Conservation (phyloP, 2,888 invertebrate species). For the Drosophila borealis region DNA sequence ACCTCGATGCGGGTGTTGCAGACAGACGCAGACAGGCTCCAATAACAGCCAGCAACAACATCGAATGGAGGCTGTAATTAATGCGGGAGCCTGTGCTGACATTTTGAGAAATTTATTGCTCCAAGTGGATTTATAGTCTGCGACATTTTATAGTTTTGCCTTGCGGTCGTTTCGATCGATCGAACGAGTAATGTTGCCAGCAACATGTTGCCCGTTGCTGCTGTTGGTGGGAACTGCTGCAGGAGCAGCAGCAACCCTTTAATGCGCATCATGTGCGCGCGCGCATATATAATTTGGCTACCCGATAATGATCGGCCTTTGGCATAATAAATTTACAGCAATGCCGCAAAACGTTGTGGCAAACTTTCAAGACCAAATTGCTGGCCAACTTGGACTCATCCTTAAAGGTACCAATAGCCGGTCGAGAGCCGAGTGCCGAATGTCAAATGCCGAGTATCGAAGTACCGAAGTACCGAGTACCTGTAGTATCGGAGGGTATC, state of each 20-base stretch:
- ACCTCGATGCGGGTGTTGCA: constrained; percentile 75
- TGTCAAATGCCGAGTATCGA: constrained; percentile 4
- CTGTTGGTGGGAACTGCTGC: constrained; percentile 34
- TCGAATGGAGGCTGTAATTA: constrained; percentile 76
- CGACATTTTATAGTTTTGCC: constrained; percentile 80
- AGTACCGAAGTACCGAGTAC: constrained; percentile 13
- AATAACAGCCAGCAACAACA: constrained; percentile 52
- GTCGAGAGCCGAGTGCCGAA: background rate
- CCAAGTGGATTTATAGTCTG: constrained; percentile 81
- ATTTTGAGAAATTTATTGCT: constrained; percentile 81
- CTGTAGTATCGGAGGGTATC: constrained; percentile 63
- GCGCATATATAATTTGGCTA: constrained; percentile 83
- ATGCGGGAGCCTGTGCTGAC: constrained; percentile 82
- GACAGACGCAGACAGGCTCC: constrained; percentile 72
- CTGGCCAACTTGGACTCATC: constrained; percentile 43
- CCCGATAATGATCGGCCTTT: constrained; percentile 83
- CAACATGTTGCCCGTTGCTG: constrained; percentile 61
- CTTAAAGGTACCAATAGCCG: constrained; percentile 5
- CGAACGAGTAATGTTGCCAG: constrained; percentile 63
- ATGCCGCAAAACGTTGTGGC: constrained; percentile 61
- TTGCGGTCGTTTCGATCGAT: constrained; percentile 71
- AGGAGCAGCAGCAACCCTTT: constrained; percentile 62
- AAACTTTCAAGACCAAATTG: constrained; percentile 64
- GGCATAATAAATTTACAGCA: constrained; percentile 81
- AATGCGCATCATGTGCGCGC: constrained; percentile 81